These are phyloP conservation scores for Platycnemis pennipes DNA, from an alignment of 2,888 invertebrate species.

Conservation along the genomic window DNA sequence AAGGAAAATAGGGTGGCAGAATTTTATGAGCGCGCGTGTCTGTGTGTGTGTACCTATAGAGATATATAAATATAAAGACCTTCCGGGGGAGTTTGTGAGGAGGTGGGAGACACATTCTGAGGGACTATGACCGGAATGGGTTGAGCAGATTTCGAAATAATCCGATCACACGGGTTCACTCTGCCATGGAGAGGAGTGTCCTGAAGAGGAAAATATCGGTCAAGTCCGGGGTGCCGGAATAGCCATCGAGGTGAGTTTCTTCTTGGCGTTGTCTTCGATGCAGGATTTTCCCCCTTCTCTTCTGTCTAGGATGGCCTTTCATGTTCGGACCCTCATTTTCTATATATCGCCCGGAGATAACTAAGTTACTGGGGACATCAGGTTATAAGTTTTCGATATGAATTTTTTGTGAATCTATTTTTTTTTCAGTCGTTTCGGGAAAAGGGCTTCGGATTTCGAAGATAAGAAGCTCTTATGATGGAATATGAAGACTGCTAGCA, in stretches of 20 bases:
- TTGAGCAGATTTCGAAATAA: constrained; percentile 62
- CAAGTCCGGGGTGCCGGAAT: too few species aligned
- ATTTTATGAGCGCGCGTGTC: too few species aligned
- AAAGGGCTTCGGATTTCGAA: not conserved
- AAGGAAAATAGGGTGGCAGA: not conserved
- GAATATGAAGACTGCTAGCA: not conserved
- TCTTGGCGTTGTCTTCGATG: not conserved
- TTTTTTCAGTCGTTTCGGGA: not conserved
- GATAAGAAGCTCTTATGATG: not conserved
- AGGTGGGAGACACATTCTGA: constrained; percentile 37
- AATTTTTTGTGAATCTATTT: not conserved
- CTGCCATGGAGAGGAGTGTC: not conserved
- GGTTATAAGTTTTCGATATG: not conserved
- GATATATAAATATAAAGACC: not conserved
- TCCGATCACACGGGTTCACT: not conserved
- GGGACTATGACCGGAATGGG: constrained; percentile 41
- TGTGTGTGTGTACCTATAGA: too few species aligned
- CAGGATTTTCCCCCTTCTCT: not conserved
- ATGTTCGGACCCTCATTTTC: not conserved
- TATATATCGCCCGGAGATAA: not conserved
- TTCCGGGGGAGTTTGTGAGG: not conserved
- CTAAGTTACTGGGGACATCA: not conserved
- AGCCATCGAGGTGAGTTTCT: not conserved
- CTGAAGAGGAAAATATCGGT: not conserved
- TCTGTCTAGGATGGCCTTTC: not conserved